Base-by-base conservation (phyloP, 2,888 invertebrate species). In the Antheraea assamensis region DNA sequence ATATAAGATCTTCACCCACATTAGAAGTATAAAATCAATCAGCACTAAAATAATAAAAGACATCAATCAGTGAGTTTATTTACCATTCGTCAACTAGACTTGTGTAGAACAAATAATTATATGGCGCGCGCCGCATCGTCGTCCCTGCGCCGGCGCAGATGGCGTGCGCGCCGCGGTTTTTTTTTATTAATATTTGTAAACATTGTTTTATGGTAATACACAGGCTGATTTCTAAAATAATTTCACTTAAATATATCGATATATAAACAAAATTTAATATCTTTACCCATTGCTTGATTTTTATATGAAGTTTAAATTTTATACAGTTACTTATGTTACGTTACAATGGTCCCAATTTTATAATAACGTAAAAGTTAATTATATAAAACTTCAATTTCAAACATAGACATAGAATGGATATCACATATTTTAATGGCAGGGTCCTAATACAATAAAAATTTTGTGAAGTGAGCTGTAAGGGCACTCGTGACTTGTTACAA, bases 111-210 rank as follows among this genome's bases (percentile, higher is more conserved):
- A 92, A 92, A 92, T 89, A 90, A 88, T 92, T 90, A 91, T 85
- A 91, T 88, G 91, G 27, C 27, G 30, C 61, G 61, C 30, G 61
- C 17, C 24, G 58, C 24, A 10, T 91, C 84, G 76, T 78, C 81
- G 83, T 82, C 79, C 81, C 82, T 72, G 78, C 72, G 76, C 82
- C 81, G 81, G 81, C 82, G 82, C 94, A 94, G 93, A 93, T 94
- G 93, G 90, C 89, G 88, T 81, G 82, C 76, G 88, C 75, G 80
- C 78, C 80, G 81, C 85, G 87, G 85, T 90, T 92, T 91, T 91
- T 90, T 64, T 90, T 87, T 84, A 82, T 83, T 85, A 88, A 87
- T 90, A 89, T 91, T 92, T 87, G 91, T 94, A 93, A 93, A 93
- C 93, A 92, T 76, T 79, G 83, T 84, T 87, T 88, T 84, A 89